Conservation (phyloP, 2,888 invertebrate species). For the Agonum fuliginosum region DNA sequence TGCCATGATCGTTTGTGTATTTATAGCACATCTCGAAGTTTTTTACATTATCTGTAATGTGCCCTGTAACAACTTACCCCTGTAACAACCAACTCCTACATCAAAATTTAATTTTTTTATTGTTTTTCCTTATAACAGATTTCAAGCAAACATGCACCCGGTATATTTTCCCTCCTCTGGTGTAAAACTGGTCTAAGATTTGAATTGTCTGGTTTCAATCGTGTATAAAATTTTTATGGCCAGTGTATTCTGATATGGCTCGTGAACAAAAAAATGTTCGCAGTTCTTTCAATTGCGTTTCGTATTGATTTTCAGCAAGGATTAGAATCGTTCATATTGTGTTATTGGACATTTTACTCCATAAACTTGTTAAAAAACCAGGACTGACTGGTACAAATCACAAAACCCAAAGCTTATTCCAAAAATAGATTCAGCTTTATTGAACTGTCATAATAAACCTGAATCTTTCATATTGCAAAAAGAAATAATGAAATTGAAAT, state of each 20-base stretch:
- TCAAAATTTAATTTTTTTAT: too few species aligned
- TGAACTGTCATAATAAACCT: conserved; percentile 28
- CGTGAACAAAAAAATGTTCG: conserved; percentile 11
- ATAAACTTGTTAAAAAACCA: conserved; percentile 9
- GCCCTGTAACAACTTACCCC: too few species aligned
- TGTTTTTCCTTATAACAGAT: too few species aligned
- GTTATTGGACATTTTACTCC: neutral
- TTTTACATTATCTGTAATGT: too few species aligned
- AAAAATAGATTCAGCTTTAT: conserved; percentile 22
- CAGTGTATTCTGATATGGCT: conserved; percentile 15
- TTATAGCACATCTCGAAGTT: too few species aligned
- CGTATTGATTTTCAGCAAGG: conserved; percentile 16
- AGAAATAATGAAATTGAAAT: conserved; percentile 10
- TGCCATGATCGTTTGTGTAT: too few species aligned
- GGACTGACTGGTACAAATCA: neutral
- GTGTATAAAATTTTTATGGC: conserved; percentile 17
- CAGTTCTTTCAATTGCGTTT: conserved; percentile 17
- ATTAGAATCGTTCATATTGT: conserved; percentile 16
- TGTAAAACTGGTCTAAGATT: neutral
- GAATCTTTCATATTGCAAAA: conserved; percentile 17
- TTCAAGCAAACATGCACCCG: too few species aligned
- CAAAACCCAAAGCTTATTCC: conserved; percentile 23
- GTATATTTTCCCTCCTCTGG: neutral
- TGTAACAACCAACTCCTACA: too few species aligned
- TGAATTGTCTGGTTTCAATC: conserved; percentile 14